phyloP scores from a whole-genome alignment of 2,113 vertebrate species.

The Lipophrys pholis region DNA sequence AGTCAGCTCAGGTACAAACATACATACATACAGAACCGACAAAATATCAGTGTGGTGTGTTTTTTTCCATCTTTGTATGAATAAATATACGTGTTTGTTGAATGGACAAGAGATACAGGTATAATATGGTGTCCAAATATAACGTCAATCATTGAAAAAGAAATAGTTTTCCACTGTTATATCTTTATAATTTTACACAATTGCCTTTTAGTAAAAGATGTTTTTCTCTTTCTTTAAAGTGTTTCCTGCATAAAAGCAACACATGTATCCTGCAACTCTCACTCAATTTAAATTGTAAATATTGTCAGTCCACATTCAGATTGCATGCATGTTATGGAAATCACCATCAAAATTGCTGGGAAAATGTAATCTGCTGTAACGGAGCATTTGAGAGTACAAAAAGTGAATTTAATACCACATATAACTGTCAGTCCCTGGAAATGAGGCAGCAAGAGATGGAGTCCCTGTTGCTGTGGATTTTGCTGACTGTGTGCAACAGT shows the following conservation, averaged over 20 bases:
- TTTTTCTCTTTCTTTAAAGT: neutral
- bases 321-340: too few relatives aligned
- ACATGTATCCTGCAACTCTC: neutral
- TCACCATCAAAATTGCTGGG: constrained; percentile 2
- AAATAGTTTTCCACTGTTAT: constrained; percentile 18
- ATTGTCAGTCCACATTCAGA: neutral
- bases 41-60: neutral
- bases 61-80: neutral
- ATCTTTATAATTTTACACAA: neutral
- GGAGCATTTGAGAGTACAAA: constrained; percentile 19
- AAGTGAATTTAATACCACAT: constrained; percentile 40
- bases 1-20: constrained; percentile 10
- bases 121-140: too few relatives aligned
- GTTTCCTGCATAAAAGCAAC: neutral
- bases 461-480: constrained; percentile 35
- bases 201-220: too few relatives aligned
- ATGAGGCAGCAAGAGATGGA: constrained; percentile 30
- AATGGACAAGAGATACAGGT: constrained; percentile 6
- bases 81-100: neutral
- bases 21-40: constrained; percentile 11
- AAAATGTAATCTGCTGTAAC: constrained; percentile 18
- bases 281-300: neutral
- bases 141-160: too few relatives aligned
- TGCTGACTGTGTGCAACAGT: constrained; percentile 46
- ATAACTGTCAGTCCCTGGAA: constrained; percentile 39